phyloP scores from a whole-genome alignment of 1,140 invertebrate genomes.

The Macrosteles quadrilineatus region DNA sequence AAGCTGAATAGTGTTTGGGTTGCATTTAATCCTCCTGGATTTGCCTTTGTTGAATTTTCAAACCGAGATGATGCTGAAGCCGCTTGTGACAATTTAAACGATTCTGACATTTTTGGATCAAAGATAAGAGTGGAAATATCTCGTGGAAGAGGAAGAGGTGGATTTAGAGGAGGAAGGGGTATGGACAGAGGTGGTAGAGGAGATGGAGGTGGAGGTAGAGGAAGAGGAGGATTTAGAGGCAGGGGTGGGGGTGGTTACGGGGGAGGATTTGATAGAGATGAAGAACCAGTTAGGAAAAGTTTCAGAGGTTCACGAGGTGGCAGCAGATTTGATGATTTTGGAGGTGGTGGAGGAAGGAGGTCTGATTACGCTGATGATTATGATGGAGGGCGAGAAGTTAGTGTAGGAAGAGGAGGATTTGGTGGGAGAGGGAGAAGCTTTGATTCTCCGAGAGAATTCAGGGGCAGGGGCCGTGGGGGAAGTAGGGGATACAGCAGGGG shows the following conservation, averaged over 20 bases:
- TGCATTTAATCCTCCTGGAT: conserved; percentile 91
- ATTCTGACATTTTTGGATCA: conserved; percentile 76
- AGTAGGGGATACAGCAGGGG: background rate
- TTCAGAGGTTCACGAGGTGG: conserved; percentile 28
- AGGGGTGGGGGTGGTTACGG: conserved; percentile 49
- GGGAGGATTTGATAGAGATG: conserved; percentile 34
- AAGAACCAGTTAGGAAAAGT: conserved; percentile 10
- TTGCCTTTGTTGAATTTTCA: conserved; percentile 99
- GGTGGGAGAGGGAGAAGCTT: conserved; percentile 4
- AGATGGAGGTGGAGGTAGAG: conserved; percentile 52
- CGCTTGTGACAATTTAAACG: conserved; percentile 89
- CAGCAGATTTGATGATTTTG: conserved; percentile 16
- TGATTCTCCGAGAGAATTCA: conserved; percentile 12
- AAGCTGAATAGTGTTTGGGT: conserved; percentile 95
- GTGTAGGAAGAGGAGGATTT: background rate
- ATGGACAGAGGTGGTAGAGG: conserved; percentile 56
- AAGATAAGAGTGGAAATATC: conserved; percentile 82
- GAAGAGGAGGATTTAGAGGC: conserved; percentile 52
- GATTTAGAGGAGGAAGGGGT: conserved; percentile 55
- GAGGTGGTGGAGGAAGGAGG: conserved; percentile 34
- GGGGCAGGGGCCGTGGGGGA: background rate
- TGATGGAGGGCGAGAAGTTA: background rate
- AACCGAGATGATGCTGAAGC: conserved; percentile 92
- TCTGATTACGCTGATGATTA: background rate
- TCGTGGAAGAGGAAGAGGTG: conserved; percentile 63